Conservation (phyloP, 2,888 invertebrate genomes). For the Dysmachus trigonus region DNA sequence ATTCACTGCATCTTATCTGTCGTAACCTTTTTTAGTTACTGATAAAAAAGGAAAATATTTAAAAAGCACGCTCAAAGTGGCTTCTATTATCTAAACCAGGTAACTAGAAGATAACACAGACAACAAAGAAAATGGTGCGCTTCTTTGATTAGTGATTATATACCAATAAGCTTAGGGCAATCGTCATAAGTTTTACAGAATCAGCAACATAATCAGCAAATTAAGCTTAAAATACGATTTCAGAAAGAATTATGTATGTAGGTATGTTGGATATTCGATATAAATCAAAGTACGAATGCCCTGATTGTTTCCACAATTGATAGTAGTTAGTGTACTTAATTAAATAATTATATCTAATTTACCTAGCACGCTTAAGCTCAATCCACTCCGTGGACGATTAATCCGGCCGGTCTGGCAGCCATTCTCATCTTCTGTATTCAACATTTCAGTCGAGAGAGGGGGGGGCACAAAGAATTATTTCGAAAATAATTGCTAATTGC, state of each 20-base stretch:
- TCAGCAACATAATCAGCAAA: neutral
- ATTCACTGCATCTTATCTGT: neutral
- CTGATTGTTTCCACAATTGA: neutral
- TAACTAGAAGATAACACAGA: neutral
- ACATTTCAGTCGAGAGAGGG: neutral
- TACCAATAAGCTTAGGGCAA: neutral
- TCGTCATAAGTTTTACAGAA: neutral
- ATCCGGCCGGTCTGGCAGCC: conserved; percentile 59
- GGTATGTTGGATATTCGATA: neutral
- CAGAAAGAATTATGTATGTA: neutral
- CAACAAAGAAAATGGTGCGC: neutral
- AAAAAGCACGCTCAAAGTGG: neutral
- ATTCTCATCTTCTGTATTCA: neutral
- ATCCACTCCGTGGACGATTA: conserved; percentile 62
- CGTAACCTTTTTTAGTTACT: neutral
- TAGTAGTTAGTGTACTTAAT: neutral
- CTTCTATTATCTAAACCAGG: neutral
- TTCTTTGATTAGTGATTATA: neutral
- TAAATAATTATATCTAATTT: conserved; percentile 46
- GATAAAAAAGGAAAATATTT: neutral
- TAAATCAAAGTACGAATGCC: neutral
- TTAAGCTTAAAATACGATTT: neutral
- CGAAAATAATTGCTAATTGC: neutral
- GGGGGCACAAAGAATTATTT: neutral
- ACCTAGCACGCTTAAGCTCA: conserved; percentile 65